A percentile compares a stretch with the other conserved stretches of the same genome.
These are phyloP conservation scores for Lithophane semibrunnea DNA, from an alignment of 2,888 invertebrate species.

Conservation along the genomic window DNA sequence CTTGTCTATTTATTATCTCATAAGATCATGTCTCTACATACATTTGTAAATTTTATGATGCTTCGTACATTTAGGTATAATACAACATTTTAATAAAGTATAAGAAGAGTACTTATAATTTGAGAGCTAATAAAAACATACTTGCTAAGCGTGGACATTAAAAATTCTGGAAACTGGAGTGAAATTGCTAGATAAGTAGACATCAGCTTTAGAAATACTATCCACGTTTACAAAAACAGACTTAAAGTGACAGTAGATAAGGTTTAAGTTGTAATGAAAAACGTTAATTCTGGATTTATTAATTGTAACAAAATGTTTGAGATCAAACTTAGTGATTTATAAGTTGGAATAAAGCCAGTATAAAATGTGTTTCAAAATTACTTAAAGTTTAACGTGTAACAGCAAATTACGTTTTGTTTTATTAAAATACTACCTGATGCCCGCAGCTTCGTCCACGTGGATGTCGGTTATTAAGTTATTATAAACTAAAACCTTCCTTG, in stretches of 20 bases:
- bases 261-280: constrained; percentile 54
- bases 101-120: constrained; percentile 23
- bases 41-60: not conserved
- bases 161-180: constrained; percentile 52
- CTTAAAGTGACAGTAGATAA: constrained; percentile 36
- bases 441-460: no score
- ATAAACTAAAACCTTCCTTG: no score
- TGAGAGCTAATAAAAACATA: constrained; percentile 28
- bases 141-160: constrained; percentile 33
- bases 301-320: constrained; percentile 78
- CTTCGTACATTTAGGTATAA: not conserved
- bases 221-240: constrained; percentile 27
- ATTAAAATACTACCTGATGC: no score
- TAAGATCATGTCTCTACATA: not conserved
- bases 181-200: constrained; percentile 55
- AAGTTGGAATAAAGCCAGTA: constrained; percentile 77
- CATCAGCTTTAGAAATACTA: constrained; percentile 36
- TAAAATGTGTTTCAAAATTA: constrained; percentile 76
- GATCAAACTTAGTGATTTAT: constrained; percentile 78
- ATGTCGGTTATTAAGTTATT: no score
- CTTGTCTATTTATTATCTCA: not conserved
- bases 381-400: constrained; percentile 66
- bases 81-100: not conserved
- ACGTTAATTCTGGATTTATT: constrained; percentile 66
- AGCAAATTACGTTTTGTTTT: constrained; percentile 42